Evolutionary conservation across 1,140 invertebrate genomes (phyloP), one percentile per base, ranked within the genome.

Genomic region (Leptoteleia sp.): DNA sequence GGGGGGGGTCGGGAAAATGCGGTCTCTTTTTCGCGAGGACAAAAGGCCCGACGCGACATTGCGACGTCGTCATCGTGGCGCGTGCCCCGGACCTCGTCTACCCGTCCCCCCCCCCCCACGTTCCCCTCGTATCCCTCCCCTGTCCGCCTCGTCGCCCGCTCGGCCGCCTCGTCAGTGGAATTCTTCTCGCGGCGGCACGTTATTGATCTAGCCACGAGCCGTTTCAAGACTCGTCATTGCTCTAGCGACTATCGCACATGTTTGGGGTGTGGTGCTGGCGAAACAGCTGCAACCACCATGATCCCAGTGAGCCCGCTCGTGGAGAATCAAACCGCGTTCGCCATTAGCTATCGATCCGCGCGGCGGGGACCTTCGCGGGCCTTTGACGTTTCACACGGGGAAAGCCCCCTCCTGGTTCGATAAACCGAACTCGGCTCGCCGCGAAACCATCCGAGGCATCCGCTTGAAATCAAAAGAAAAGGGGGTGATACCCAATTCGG

Each of bases 201-300:
- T 86, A 86, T 87, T 87, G 86, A 87, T 87, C 83, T 87, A 84
- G 82, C 82, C 81, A 83, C 78, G 78, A 82, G 67, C 68, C 57
- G 31, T 83, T 84, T 80, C 79, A 85, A 82, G 75, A 79, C 78
- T 85, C 82, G 81, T 82, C 82, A 81, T 82, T 82, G 79, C 81
- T 82, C 79, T 78, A 77, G 59, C 81, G 71, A 81, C 71, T 79
- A 76, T 84, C 80, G 78, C 75, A 81, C 78, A 81, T 82, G 73
- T 83, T 55, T 79, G 81, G 82, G 82, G n/a, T 83, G 83, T 83
- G 83, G 76, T 79, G 54, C 67, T 40, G 37, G 47, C 1, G 19
- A 71, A 62, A 67, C 71, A 54, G 45, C 52, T 71, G 65, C 43
- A 48, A 70, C 59, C 57, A 76, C 55, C 48, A 70, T 70, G 27